These are phyloP conservation scores for Etia nguti DNA, from an alignment of 2,113 vertebrate species.

Conservation along the genomic window DNA sequence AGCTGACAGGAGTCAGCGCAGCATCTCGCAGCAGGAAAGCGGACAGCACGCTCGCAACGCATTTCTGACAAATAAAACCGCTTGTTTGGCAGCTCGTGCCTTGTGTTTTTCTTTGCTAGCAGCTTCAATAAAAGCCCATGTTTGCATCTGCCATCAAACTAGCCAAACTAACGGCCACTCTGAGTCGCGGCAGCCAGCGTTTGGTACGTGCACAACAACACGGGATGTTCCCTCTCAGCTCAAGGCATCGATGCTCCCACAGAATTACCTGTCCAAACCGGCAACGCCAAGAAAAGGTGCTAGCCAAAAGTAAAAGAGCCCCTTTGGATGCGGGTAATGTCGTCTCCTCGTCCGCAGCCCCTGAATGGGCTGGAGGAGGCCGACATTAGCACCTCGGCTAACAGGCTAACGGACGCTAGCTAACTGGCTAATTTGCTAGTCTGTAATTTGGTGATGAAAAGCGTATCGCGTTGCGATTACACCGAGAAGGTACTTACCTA, in stretches of 20 bases:
- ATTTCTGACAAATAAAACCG: neutral
- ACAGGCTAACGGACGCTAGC: constrained; percentile 45
- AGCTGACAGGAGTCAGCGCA: neutral
- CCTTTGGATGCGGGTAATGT: neutral
- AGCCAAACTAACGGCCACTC: neutral
- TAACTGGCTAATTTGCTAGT: constrained; percentile 54
- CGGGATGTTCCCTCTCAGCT: too few relatives aligned
- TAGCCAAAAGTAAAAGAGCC: neutral
- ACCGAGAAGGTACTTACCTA: constrained; percentile 27
- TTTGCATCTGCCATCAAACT: constrained; percentile 15
- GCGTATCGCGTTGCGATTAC: neutral
- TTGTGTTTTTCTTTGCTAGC: neutral
- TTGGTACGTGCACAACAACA: neutral
- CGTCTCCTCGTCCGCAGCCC: neutral
- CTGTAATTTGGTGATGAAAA: constrained; percentile 47
- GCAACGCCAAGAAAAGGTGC: neutral
- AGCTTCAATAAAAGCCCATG: neutral
- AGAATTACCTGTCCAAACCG: neutral
- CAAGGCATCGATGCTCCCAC: neutral
- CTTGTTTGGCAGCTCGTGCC: neutral
- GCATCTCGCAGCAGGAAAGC: neutral
- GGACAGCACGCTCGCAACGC: neutral
- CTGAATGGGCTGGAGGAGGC: constrained; percentile 60
- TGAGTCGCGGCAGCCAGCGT: neutral
- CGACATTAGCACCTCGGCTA: constrained; percentile 56